Evolutionary conservation across 1,140 invertebrate species (phyloP), one percentile per base, ranked within the genome.

Genomic region (Myzus persicae): DNA sequence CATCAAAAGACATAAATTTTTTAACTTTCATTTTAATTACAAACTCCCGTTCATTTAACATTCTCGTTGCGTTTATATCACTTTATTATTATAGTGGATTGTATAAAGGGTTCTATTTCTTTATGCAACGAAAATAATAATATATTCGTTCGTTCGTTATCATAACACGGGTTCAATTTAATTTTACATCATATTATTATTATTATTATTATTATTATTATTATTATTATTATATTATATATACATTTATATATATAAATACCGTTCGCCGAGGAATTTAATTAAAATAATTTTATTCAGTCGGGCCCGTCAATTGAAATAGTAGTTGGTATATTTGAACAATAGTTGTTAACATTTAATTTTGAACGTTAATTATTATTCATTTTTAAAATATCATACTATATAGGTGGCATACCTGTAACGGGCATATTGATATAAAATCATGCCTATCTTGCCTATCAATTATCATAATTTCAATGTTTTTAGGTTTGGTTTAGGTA

Each of bases 11-110:
- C 38, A 59, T 90, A 59, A 2, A n/a, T 40, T 59, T 90, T 38
- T 67, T 90, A 24, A 90, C 31, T 89, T 24, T 24, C 6, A 20
- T 88, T 88, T 88, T 88, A 88, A 88, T 88, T 88, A 88, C n/a
- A 88, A 48, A 48, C 85, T 48, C 26, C 38, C 54, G 88, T 90
- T 90, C 22, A 54, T 59, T 89, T 89, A 90, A 40, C n/a, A 40
- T 89, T 89, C n/a, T n/a, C 87, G 48, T 54, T 89, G 59, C 59
- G 46, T 89, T 89, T 54, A 54, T 42, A 26, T 42, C 38, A 40
- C 24, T 20, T 18, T 87, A 87, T 18, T 87, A 87, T 84, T 87
- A 42, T 2, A 51, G 87, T 36, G 87, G 18, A 88, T 51, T 51
- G 20, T 36, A 36, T 46, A 48, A 48, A 88, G n/a, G 4, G 87